These are phyloP conservation scores for Aethes cnicana DNA, from an alignment of 2,888 invertebrate species.

Conservation along the genomic window DNA sequence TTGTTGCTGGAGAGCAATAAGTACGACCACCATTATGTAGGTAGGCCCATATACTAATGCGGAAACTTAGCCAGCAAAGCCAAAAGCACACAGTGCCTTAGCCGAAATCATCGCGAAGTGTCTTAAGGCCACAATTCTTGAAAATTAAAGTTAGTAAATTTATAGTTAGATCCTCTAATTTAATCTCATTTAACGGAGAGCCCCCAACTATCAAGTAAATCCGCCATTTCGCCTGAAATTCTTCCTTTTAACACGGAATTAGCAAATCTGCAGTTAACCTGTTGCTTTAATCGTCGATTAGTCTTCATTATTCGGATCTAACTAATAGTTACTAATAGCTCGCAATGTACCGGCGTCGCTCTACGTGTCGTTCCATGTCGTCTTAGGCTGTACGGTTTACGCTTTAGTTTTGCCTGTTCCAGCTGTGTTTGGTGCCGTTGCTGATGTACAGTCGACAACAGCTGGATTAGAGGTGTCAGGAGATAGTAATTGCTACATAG, in stretches of 20 bases:
- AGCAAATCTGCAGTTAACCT: slow-evolving; percentile 53
- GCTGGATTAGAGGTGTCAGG: slow-evolving; percentile 20
- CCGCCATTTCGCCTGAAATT: slow-evolving; percentile 13
- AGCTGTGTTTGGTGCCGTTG: background rate
- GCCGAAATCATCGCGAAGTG: too few species aligned
- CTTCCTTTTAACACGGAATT: slow-evolving; percentile 24
- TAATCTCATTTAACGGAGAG: too few species aligned
- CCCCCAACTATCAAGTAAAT: too few species aligned
- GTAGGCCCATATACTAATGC: too few species aligned
- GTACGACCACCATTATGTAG: too few species aligned
- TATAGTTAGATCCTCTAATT: too few species aligned
- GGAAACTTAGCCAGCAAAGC: too few species aligned
- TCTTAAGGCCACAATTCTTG: too few species aligned
- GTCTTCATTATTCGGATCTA: slow-evolving; percentile 64
- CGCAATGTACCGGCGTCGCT: slow-evolving; percentile 44
- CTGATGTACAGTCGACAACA: slow-evolving; percentile 29
- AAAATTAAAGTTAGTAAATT: too few species aligned
- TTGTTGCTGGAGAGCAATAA: too few species aligned
- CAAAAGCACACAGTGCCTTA: too few species aligned
- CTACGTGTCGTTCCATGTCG: slow-evolving; percentile 44
- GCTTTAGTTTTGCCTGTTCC: background rate
- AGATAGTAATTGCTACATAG: slow-evolving; percentile 19
- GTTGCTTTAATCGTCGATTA: slow-evolving; percentile 76
- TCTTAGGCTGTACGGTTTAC: background rate
- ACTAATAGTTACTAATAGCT: slow-evolving; percentile 76